Conservation (phyloP, 1,140 invertebrate species). For the Camponotus pennsylvanicus region DNA sequence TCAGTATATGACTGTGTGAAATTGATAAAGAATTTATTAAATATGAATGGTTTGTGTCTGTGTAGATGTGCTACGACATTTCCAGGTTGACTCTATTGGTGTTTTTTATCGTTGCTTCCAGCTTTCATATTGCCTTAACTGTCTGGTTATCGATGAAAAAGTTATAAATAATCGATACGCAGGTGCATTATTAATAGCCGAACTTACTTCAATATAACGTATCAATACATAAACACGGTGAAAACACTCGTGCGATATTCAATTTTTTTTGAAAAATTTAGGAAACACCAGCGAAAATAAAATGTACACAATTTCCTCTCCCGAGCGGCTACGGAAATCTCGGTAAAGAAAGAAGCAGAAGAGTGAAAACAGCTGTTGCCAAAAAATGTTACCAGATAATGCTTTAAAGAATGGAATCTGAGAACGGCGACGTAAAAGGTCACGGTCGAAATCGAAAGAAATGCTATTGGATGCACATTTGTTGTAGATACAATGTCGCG, state of each 20-base stretch:
- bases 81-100: conserved; percentile 40
- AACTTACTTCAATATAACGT: conserved; percentile 47
- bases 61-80: conserved; percentile 46
- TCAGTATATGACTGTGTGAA: conserved; percentile 68
- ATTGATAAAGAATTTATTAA: conserved; percentile 82
- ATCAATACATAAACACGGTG: conserved; percentile 34
- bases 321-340: background rate
- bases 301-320: background rate
- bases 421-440: conserved; percentile 36
- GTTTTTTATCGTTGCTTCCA: conserved; percentile 57
- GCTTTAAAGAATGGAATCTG: conserved; percentile 22
- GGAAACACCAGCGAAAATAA: conserved; percentile 1
- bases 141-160: conserved; percentile 40
- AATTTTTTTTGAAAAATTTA: conserved; percentile 34
- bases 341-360: background rate
- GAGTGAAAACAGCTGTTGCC: background rate
- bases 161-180: conserved; percentile 51
- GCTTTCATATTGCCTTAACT: conserved; percentile 52
- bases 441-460: conserved; percentile 19
- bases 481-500: conserved; percentile 5
- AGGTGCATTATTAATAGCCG: conserved; percentile 42
- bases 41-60: conserved; percentile 75
- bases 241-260: background rate
- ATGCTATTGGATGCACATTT: background rate
- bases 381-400: background rate